Conservation (phyloP, 2,797 vertebrate genomes). For the Babyrousa celebensis region DNA sequence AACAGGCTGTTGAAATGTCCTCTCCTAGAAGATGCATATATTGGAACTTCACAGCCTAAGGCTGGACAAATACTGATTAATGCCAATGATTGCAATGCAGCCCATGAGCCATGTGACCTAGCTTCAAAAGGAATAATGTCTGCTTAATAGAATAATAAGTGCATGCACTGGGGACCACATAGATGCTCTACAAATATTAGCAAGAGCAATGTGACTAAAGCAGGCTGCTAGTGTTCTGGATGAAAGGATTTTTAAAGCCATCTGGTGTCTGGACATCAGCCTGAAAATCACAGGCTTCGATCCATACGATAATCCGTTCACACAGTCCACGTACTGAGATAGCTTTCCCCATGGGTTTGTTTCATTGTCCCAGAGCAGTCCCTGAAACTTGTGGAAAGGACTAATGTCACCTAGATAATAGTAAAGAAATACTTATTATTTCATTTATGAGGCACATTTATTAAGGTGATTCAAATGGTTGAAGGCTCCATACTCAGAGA, state of each 20-base stretch:
- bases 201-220: conserved; percentile 89
- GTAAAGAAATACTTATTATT: conserved; percentile 56
- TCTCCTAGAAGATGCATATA: not conserved
- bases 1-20: not conserved
- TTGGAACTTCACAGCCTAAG: not conserved
- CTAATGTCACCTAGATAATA: conserved; percentile 73
- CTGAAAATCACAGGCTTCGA: conserved; percentile 89
- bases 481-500: not conserved
- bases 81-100: conserved; percentile 12
- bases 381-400: conserved; percentile 81
- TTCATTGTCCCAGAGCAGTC: conserved; percentile 84
- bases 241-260: conserved; percentile 90
- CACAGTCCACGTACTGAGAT: conserved; percentile 81
- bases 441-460: conserved; percentile 29
- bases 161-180: conserved; percentile 76
- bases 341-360: conserved; percentile 84
- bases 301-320: conserved; percentile 88
- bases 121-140: conserved; percentile 70
- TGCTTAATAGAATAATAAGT: conserved; percentile 75
- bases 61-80: conserved; percentile 65
- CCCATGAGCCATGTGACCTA: not conserved
- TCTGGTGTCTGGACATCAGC: conserved; percentile 92
- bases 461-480: not conserved
- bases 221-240: conserved; percentile 89
- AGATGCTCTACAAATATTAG: conserved; percentile 89